Evolutionary conservation across 1,140 invertebrate genomes (phyloP).

Genomic region (Notospermus geniculatus): DNA sequence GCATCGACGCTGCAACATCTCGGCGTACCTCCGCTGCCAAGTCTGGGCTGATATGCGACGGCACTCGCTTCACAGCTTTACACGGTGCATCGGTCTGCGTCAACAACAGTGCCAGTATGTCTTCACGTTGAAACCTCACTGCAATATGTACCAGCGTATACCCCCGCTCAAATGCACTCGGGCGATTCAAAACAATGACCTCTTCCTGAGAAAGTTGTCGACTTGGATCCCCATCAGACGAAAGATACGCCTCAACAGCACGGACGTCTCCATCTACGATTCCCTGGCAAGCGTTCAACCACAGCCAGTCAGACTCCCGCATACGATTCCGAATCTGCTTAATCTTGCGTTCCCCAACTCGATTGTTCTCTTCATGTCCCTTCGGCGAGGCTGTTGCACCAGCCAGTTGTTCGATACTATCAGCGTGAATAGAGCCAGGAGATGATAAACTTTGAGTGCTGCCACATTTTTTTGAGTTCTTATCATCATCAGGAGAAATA

Average conservation of each 20-base stretch:
- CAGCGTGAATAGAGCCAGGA: background rate
- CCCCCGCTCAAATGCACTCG: conserved; percentile 89
- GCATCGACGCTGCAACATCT: conserved; percentile 78
- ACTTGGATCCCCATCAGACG: conserved; percentile 83
- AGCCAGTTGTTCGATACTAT: conserved; percentile 4
- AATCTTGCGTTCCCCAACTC: conserved; percentile 64
- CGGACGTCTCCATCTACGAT: conserved; percentile 84
- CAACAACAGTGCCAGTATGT: conserved; percentile 83
- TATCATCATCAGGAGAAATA: conserved; percentile 7
- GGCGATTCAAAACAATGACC: conserved; percentile 80
- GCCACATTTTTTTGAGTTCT: background rate
- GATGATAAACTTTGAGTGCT: conserved; percentile 11
- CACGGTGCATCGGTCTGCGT: conserved; percentile 85
- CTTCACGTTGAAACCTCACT: conserved; percentile 86
- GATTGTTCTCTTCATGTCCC: conserved; percentile 14
- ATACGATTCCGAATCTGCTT: conserved; percentile 62
- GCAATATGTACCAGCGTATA: conserved; percentile 93
- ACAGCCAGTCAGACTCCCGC: conserved; percentile 81
- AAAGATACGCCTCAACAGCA: conserved; percentile 83
- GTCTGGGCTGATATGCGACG: conserved; percentile 86
- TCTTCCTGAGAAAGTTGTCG: conserved; percentile 83
- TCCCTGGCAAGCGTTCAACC: conserved; percentile 87
- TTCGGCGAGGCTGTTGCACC: conserved; percentile 52
- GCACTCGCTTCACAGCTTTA: conserved; percentile 72
- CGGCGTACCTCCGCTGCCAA: conserved; percentile 86